Evolutionary conservation across 2,113 vertebrate species (phyloP).

Genomic region (Phalacrocorax brasilianus): DNA sequence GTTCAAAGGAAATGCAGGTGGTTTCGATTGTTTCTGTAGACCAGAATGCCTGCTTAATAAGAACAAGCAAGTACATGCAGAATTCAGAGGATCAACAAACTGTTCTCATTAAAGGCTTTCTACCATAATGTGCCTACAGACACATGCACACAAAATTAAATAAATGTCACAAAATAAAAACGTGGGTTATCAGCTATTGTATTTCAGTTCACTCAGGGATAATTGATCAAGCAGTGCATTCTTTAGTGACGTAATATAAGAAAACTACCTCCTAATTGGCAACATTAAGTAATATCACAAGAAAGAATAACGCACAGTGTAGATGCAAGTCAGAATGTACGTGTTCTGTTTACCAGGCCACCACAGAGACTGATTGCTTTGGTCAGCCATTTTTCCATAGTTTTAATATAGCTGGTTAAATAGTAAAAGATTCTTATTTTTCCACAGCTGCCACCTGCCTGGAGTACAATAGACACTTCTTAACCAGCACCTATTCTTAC

Average conservation of each 20-base stretch:
- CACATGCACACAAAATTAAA: constrained; percentile 38
- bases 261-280: constrained; percentile 6
- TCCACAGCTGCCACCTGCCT: constrained; percentile 25
- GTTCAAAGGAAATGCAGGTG: constrained; percentile 64
- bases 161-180: constrained; percentile 46
- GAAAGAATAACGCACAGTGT: background rate
- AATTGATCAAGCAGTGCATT: constrained; percentile 12
- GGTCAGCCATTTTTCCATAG: background rate
- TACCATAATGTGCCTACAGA: constrained; percentile 7
- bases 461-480: background rate
- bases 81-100: constrained; percentile 48
- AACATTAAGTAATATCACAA: background rate
- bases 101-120: constrained; percentile 55
- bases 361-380: background rate
- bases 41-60: constrained; percentile 46
- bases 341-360: constrained; percentile 19
- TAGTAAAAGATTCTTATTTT: constrained; percentile 21
- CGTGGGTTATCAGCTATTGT: background rate
- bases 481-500: background rate
- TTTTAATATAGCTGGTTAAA: background rate
- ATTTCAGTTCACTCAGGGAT: background rate
- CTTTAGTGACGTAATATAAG: background rate
- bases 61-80: constrained; percentile 42
- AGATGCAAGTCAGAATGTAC: background rate
- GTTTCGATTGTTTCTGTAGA: constrained; percentile 48